Conservation (phyloP, 1,140 invertebrate genomes). For the Mesaphorura yosii region DNA sequence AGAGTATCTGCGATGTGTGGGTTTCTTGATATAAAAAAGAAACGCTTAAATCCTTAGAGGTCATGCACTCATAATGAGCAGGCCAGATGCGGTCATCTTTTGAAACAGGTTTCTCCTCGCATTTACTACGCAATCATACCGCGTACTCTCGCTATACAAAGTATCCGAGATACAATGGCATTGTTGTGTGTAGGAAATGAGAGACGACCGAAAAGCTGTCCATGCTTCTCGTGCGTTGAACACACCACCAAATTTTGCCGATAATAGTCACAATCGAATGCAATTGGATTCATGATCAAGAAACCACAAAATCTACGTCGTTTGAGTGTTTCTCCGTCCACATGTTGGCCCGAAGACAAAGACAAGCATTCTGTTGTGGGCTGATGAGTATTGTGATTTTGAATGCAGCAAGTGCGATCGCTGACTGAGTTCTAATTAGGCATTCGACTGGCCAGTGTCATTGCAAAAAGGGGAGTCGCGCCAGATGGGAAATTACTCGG, state of each 20-base stretch:
- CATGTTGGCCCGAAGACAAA: too few species aligned
- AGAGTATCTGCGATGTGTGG: conserved; percentile 18
- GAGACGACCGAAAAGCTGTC: not conserved
- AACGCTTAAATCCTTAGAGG: conserved; percentile 24
- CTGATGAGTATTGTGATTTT: too few species aligned
- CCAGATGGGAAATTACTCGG: too few species aligned
- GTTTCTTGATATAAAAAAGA: conserved; percentile 24
- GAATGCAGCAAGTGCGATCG: too few species aligned
- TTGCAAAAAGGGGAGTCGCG: too few species aligned
- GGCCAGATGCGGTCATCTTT: conserved; percentile 32
- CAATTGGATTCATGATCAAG: conserved; percentile 2
- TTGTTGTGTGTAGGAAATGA: not conserved
- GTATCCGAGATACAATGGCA: not conserved
- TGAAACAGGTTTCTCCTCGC: conserved; percentile 30
- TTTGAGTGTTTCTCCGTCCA: too few species aligned
- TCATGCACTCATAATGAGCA: conserved; percentile 32
- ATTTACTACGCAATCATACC: not conserved
- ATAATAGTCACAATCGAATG: not conserved
- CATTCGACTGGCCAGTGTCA: too few species aligned
- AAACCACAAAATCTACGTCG: too few species aligned
- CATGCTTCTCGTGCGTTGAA: not conserved
- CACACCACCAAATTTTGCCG: not conserved
- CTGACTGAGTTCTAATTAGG: too few species aligned
- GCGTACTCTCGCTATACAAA: not conserved
- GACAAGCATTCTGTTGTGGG: too few species aligned